phyloP scores from a whole-genome alignment of 2,888 invertebrate genomes.

The Zhuqinia jingwanae region DNA sequence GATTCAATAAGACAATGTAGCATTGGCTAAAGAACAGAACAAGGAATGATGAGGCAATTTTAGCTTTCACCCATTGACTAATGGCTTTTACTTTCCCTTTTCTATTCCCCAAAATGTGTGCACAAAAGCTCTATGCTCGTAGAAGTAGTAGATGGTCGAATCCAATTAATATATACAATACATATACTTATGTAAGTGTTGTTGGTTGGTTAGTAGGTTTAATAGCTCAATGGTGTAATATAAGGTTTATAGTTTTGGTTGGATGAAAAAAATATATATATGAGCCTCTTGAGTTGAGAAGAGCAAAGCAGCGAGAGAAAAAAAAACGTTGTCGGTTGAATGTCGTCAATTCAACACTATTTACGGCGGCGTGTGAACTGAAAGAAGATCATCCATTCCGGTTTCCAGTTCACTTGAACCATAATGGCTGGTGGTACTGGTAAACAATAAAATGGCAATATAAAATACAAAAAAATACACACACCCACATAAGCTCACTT shows the following conservation, averaged over 20 bases:
- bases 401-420: too few species aligned
- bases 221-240: too few species aligned
- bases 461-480: conserved; percentile 15
- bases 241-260: too few species aligned
- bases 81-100: conserved; percentile 48
- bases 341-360: conserved; percentile 23
- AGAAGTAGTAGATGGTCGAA: too few species aligned
- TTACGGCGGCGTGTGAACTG: conserved; percentile 37
- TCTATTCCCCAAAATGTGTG: too few species aligned
- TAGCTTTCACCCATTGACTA: conserved; percentile 66
- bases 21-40: conserved; percentile 40
- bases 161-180: too few species aligned
- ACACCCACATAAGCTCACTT: too few species aligned
- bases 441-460: not conserved
- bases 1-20: conserved; percentile 50
- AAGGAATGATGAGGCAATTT: conserved; percentile 65
- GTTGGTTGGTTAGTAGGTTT: too few species aligned
- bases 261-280: too few species aligned
- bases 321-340: conserved; percentile 27
- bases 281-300: conserved; percentile 19
- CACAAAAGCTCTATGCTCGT: too few species aligned
- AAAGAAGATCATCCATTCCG: conserved; percentile 19
- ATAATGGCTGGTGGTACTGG: too few species aligned
- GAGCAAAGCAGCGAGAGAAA: not conserved
- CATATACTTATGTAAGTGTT: too few species aligned